These are phyloP conservation scores for Drosophila nikananu DNA, from an alignment of 1,140 invertebrate genomes.

Conservation along the genomic window DNA sequence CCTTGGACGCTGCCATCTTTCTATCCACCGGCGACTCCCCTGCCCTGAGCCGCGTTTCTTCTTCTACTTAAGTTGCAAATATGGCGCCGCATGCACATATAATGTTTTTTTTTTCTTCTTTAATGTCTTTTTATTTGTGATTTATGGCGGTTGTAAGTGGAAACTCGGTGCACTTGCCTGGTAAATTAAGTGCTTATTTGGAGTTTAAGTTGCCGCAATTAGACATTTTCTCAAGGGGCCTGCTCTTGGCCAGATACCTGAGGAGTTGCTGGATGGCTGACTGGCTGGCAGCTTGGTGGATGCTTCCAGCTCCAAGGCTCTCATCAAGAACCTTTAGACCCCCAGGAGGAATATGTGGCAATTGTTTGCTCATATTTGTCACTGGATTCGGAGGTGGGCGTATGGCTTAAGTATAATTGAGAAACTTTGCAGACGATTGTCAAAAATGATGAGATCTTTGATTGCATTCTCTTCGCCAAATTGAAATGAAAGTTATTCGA, in stretches of 20 bases:
- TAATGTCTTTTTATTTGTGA: slow-evolving; percentile 39
- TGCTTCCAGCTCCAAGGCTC: slow-evolving; percentile 27
- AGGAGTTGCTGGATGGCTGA: slow-evolving; percentile 35
- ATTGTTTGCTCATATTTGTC: slow-evolving; percentile 23
- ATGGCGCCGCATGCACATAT: slow-evolving; percentile 46
- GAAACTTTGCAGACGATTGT: slow-evolving; percentile 68
- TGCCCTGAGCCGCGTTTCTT: slow-evolving; percentile 14
- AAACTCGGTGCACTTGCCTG: slow-evolving; percentile 71
- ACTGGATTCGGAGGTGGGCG: slow-evolving; percentile 3
- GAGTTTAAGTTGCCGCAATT: slow-evolving; percentile 81
- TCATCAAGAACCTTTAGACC: slow-evolving; percentile 17
- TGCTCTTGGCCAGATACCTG: slow-evolving; percentile 49
- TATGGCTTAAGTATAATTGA: slow-evolving; percentile 44
- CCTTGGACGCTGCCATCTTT: slow-evolving; percentile 61
- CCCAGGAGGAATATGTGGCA: slow-evolving; percentile 14
- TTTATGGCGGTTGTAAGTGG: slow-evolving; percentile 62
- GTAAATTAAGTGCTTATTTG: slow-evolving; percentile 83
- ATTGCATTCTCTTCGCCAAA: slow-evolving; percentile 16
- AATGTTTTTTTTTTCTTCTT: slow-evolving; percentile 24
- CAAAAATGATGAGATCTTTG: slow-evolving; percentile 29
- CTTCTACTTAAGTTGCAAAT: slow-evolving; percentile 59
- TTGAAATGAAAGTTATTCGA: slow-evolving; percentile 14
- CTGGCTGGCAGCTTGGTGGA: slow-evolving; percentile 34
- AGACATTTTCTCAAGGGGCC: slow-evolving; percentile 68
- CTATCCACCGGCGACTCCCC: not conserved